Percentiles rank a stretch among this genome's conserved stretches.
phyloP scores from a whole-genome alignment of 1,140 invertebrate genomes.

The Magallana gigas region DNA sequence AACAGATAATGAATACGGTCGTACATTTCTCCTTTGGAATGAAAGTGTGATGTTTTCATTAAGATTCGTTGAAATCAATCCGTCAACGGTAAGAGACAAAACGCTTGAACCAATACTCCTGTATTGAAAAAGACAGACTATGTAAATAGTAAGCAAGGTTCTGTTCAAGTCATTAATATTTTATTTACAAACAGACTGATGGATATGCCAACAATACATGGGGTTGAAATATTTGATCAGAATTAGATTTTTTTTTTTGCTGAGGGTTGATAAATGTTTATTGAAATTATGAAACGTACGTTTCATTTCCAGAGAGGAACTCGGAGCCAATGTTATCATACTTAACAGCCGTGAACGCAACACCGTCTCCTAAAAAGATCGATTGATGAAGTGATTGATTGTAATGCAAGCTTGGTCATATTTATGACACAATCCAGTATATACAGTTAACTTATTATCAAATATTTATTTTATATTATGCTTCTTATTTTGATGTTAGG shows the following conservation, averaged over 20 bases:
- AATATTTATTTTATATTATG: neutral
- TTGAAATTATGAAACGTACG: neutral
- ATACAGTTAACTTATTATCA: neutral
- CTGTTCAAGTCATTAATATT: too few species aligned
- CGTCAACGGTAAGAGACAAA: neutral
- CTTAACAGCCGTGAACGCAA: constrained; percentile 9
- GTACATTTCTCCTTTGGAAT: neutral
- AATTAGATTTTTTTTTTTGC: too few species aligned
- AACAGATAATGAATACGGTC: neutral
- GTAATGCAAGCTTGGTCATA: neutral
- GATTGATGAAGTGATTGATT: neutral
- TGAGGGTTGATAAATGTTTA: neutral
- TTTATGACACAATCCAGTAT: neutral
- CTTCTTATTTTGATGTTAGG: neutral
- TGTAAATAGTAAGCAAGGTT: too few species aligned
- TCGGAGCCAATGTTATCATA: neutral
- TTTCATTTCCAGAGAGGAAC: neutral
- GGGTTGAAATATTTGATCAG: too few species aligned
- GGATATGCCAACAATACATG: too few species aligned
- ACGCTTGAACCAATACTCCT: neutral
- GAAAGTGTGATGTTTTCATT: neutral
- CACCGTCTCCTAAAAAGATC: neutral
- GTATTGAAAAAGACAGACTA: too few species aligned
- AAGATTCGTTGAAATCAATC: neutral
- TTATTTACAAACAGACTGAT: too few species aligned